phyloP scores from a whole-genome alignment of 2,113 vertebrate genomes.

The Nymphicus hollandicus region DNA sequence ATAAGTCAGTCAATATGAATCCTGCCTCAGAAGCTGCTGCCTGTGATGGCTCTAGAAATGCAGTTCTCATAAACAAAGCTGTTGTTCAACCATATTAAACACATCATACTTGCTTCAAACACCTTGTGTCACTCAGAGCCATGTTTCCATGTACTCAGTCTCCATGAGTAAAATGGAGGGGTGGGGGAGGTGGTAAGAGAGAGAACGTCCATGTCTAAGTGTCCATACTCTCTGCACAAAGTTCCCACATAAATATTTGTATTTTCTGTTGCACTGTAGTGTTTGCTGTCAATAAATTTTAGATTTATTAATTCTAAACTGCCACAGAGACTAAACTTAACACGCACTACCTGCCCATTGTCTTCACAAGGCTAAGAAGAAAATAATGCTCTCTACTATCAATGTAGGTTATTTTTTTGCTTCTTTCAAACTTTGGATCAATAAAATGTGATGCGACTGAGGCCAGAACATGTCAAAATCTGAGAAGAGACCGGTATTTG shows the following conservation, averaged over 20 bases:
- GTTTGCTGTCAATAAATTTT: not conserved
- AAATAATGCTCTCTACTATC: not conserved
- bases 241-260: not conserved
- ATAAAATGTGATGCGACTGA: not conserved
- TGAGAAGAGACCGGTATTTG: not conserved
- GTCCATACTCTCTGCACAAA: not conserved
- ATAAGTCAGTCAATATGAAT: not conserved
- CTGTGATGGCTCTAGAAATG: not conserved
- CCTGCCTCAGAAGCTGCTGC: not conserved
- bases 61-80: not conserved
- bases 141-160: too few relatives aligned
- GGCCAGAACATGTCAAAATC: not conserved
- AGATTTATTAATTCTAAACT: not conserved
- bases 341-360: not conserved
- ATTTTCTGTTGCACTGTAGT: not conserved
- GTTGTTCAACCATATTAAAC: not conserved
- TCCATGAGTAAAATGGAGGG: too few relatives aligned
- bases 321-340: not conserved
- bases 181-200: rapidly evolving
- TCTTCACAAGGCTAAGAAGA: not conserved
- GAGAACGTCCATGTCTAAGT: not conserved
- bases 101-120: not conserved
- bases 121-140: not conserved
- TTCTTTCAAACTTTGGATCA: not conserved
- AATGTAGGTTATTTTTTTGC: not conserved